A percentile compares a stretch with the other conserved stretches of the same genome.
These are phyloP conservation scores for Anastrepha obliqua DNA, from an alignment of 1,140 invertebrate genomes.

Conservation along the genomic window DNA sequence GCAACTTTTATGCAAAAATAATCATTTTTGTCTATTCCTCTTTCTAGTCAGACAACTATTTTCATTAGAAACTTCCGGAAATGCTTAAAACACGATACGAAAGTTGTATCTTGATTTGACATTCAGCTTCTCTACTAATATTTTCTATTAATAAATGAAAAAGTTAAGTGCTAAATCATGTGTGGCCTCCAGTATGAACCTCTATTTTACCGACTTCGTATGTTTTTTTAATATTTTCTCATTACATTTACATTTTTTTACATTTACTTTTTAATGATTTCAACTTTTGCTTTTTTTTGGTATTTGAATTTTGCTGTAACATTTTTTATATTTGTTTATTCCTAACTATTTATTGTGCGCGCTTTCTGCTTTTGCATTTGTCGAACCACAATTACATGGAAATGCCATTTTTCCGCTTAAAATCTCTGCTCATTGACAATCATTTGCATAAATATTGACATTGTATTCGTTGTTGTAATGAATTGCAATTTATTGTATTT, in stretches of 20 bases:
- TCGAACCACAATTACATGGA: conserved; percentile 14
- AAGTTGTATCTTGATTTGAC: too few relatives aligned
- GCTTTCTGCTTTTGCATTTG: background rate
- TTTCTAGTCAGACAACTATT: too few relatives aligned
- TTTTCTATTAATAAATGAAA: too few relatives aligned
- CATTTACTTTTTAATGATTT: background rate
- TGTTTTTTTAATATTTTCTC: background rate
- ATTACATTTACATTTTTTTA: background rate
- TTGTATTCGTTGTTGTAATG: background rate
- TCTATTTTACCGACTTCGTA: too few relatives aligned
- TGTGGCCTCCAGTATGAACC: too few relatives aligned
- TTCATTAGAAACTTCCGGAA: too few relatives aligned
- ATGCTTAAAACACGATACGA: too few relatives aligned
- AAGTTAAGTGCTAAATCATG: too few relatives aligned
- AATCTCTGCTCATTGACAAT: conserved; percentile 23
- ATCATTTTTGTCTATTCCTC: too few relatives aligned
- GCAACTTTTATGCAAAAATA: too few relatives aligned
- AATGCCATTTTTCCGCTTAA: conserved; percentile 21
- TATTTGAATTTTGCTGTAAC: background rate
- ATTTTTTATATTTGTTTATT: background rate
- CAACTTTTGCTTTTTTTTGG: background rate
- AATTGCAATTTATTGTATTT: background rate
- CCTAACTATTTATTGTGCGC: background rate
- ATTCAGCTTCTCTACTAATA: too few relatives aligned
- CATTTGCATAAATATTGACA: conserved; percentile 51